Evolutionary conservation across 1,140 invertebrate species (phyloP).

Genomic region (Euwallacea fornicatus): DNA sequence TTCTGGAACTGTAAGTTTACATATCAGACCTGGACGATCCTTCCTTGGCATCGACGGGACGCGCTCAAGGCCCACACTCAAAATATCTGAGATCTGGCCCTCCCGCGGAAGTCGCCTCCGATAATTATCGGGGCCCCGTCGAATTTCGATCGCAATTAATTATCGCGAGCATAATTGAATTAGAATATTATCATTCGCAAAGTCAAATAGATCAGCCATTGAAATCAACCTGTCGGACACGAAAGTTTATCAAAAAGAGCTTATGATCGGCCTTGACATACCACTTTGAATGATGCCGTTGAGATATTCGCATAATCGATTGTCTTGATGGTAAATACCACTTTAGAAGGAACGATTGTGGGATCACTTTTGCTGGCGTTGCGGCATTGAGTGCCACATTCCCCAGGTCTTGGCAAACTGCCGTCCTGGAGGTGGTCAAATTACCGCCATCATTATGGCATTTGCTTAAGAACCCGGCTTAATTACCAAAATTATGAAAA

Average conservation of each 20-base stretch:
- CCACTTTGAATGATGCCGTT: slow-evolving; percentile 9
- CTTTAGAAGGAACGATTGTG: background rate
- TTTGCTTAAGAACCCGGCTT: no score
- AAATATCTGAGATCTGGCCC: no score
- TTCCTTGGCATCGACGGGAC: no score
- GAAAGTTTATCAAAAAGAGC: slow-evolving; percentile 2
- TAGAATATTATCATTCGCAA: background rate
- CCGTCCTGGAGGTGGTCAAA: no score
- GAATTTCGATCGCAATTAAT: background rate
- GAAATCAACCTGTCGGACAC: slow-evolving; percentile 11
- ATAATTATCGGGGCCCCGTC: background rate
- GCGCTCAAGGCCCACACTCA: no score
- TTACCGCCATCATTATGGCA: no score
- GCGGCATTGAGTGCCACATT: background rate
- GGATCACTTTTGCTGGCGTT: background rate
- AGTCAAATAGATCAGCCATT: background rate
- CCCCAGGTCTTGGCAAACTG: background rate
- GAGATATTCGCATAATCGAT: background rate
- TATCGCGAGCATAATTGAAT: background rate
- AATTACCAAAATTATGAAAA: no score
- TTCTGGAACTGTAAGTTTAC: no score
- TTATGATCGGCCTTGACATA: slow-evolving; percentile 18
- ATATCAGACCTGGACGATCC: no score
- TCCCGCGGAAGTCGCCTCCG: no score
- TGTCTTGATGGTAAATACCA: background rate